Conservation (phyloP, 92 coral and sea anemone genomes). For the Pocillopora grandis region DNA sequence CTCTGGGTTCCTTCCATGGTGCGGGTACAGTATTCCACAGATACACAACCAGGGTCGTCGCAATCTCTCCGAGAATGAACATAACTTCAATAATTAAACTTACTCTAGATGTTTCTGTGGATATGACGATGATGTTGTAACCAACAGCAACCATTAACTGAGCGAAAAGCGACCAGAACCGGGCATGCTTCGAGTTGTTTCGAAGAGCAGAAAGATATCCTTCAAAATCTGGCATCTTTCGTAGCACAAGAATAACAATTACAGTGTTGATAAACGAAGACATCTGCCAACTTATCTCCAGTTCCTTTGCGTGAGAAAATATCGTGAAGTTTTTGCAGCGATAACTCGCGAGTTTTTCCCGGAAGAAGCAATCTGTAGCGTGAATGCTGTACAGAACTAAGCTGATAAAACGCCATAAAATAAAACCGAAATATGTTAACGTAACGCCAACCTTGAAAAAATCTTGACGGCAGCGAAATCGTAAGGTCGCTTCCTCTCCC, state of each 20-base stretch:
- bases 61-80: slow-evolving; percentile 25
- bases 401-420: slow-evolving; percentile 23
- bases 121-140: slow-evolving; percentile 33
- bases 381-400: slow-evolving; percentile 14
- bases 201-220: slow-evolving; percentile 44
- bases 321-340: slow-evolving; percentile 5
- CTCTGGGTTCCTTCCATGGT: slow-evolving; percentile 6
- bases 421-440: slow-evolving; percentile 1
- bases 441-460: background rate
- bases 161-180: slow-evolving; percentile 74
- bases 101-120: background rate
- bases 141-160: slow-evolving; percentile 43
- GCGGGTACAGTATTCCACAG: slow-evolving; percentile 51
- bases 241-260: slow-evolving; percentile 36
- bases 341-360: background rate
- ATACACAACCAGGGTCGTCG: slow-evolving; percentile 32
- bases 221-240: slow-evolving; percentile 24
- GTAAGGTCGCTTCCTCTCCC: background rate
- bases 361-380: slow-evolving; percentile 26
- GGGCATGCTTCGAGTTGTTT: slow-evolving; percentile 51
- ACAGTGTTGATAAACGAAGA: slow-evolving; percentile 22
- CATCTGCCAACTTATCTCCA: slow-evolving; percentile 19
- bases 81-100: slow-evolving; percentile 24
- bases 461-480: background rate
- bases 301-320: slow-evolving; percentile 11